Evolutionary conservation across 2,797 vertebrate species (phyloP).

Genomic region (Arnoldichthys spilopterus): DNA sequence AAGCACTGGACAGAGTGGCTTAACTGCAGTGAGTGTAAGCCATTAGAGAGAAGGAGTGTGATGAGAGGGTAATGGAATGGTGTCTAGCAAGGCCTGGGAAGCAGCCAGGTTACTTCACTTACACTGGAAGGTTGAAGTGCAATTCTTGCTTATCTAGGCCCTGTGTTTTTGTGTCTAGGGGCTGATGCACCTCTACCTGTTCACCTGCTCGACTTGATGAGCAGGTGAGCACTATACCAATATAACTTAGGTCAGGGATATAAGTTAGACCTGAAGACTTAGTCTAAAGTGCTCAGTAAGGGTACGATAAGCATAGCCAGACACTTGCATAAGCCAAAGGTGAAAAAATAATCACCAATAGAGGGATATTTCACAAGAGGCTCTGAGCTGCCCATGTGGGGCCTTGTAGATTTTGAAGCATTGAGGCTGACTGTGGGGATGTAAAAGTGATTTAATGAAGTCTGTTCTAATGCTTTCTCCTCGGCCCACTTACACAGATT

Average conservation of each 20-base stretch:
- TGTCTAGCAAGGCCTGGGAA: slow-evolving; percentile 23
- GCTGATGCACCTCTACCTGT: slow-evolving; percentile 9
- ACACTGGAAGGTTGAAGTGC: slow-evolving; percentile 31
- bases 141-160: slow-evolving; percentile 8
- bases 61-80: slow-evolving; percentile 46
- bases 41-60: slow-evolving; percentile 33
- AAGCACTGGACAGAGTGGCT: slow-evolving; percentile 13
- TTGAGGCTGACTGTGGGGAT: slow-evolving; percentile 38
- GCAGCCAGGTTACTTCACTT: slow-evolving; percentile 17
- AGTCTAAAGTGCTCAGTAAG: neutral
- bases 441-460: slow-evolving; percentile 58
- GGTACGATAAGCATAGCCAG: neutral
- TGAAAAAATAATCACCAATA: neutral
- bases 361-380: neutral
- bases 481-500: slow-evolving; percentile 56
- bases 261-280: neutral
- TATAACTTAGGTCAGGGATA: too few relatives aligned
- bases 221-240: neutral
- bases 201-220: neutral
- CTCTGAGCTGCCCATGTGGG: neutral
- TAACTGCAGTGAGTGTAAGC: slow-evolving; percentile 12
- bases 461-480: slow-evolving; percentile 51
- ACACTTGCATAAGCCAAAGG: neutral
- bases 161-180: slow-evolving; percentile 18
- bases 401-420: neutral